These are phyloP conservation scores for Hipposideros armiger DNA, from an alignment of 2,113 vertebrate species.

Conservation along the genomic window DNA sequence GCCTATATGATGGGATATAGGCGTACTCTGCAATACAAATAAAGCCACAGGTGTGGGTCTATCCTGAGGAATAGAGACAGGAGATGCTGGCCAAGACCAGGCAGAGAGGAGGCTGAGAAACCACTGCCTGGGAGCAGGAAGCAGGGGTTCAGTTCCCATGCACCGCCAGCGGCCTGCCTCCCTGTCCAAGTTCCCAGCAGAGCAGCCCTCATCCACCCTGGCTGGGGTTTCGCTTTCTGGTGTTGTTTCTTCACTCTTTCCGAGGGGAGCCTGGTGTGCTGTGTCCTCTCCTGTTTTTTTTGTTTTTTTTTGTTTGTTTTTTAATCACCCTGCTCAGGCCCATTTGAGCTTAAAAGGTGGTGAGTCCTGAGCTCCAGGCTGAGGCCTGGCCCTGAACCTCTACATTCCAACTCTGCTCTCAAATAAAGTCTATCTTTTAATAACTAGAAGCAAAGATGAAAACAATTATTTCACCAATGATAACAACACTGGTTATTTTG, in stretches of 20 bases:
- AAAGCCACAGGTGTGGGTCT: slow-evolving; percentile 80
- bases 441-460: slow-evolving; percentile 12
- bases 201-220: background rate
- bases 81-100: slow-evolving; percentile 68
- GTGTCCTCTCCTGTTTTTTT: background rate
- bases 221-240: slow-evolving; percentile 42
- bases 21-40: slow-evolving; percentile 78
- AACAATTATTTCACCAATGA: background rate
- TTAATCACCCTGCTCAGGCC: background rate
- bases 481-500: slow-evolving; percentile 21
- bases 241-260: slow-evolving; percentile 78
- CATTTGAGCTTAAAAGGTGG: background rate
- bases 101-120: slow-evolving; percentile 56
- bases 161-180: background rate
- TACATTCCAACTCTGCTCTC: background rate
- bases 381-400: background rate
- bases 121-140: background rate
- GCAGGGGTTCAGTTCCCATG: slow-evolving; percentile 67
- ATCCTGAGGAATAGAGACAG: slow-evolving; percentile 80
- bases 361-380: background rate
- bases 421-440: background rate
- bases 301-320: background rate
- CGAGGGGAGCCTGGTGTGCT: background rate
- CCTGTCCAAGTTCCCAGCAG: background rate
- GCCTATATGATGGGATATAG: slow-evolving; percentile 75